These are phyloP conservation scores for Catharus fuscescens DNA, from an alignment of 2,113 vertebrate genomes.

Conservation along the genomic window DNA sequence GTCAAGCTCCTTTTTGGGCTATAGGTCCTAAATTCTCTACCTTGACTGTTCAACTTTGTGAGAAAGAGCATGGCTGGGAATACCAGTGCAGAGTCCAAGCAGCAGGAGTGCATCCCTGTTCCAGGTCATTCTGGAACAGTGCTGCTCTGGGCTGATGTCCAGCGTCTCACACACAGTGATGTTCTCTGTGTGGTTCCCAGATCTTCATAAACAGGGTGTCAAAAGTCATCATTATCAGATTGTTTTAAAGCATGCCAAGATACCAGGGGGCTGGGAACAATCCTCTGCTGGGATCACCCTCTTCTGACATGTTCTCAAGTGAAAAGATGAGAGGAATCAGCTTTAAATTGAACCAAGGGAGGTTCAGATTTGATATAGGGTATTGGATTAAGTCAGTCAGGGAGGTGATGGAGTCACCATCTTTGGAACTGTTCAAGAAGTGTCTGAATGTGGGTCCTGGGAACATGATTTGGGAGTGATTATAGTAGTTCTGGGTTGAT, in stretches of 20 bases:
- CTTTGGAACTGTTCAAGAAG: background rate
- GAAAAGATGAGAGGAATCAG: background rate
- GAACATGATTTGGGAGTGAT: background rate
- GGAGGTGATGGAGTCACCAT: background rate
- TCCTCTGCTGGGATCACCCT: background rate
- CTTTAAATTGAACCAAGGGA: background rate
- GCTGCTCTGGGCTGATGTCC: background rate
- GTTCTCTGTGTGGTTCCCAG: background rate
- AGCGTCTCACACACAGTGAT: background rate
- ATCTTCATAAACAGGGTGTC: background rate
- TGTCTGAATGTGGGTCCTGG: background rate
- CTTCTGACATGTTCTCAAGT: background rate
- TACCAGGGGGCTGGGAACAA: background rate
- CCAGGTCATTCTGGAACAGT: too few relatives aligned
- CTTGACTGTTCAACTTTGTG: rapidly evolving
- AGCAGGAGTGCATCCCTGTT: background rate
- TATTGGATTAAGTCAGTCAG: background rate
- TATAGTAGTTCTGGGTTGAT: background rate
- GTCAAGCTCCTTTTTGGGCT: background rate
- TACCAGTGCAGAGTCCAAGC: background rate
- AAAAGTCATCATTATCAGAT: background rate
- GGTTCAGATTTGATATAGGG: background rate
- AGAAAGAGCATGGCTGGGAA: background rate
- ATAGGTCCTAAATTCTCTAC: background rate
- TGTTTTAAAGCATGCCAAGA: background rate